Conservation (phyloP, 2,797 vertebrate genomes). For the Enteromius treurensis region DNA sequence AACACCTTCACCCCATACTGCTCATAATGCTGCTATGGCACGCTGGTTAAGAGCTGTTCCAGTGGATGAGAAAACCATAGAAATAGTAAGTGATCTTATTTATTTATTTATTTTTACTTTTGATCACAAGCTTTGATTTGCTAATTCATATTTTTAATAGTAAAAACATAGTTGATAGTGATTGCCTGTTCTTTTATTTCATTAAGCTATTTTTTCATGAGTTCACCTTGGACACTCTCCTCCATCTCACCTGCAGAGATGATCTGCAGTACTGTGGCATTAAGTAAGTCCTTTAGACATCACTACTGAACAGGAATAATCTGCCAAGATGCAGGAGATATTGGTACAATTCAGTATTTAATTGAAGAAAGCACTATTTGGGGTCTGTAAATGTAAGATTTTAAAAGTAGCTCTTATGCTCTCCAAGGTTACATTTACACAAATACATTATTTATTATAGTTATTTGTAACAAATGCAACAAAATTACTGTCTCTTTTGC, state of each 20-base stretch:
- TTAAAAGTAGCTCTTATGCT: not conserved
- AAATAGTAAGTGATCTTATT: slow-evolving; percentile 72
- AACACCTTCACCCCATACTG: slow-evolving; percentile 8
- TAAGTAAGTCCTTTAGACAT: slow-evolving; percentile 73
- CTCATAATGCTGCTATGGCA: slow-evolving; percentile 65
- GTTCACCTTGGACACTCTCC: slow-evolving; percentile 84
- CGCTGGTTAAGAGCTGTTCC: slow-evolving; percentile 80
- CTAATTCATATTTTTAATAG: not conserved
- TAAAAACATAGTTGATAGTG: slow-evolving; percentile 2
- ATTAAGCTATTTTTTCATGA: slow-evolving; percentile 80
- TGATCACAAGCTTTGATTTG: slow-evolving; percentile 5
- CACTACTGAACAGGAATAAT: not conserved
- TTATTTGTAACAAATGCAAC: not conserved
- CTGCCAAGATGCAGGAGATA: not conserved
- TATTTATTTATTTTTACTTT: not conserved
- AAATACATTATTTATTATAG: not conserved
- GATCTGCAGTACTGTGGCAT: slow-evolving; percentile 85
- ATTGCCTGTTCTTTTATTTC: slow-evolving; percentile 31
- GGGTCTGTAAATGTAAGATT: not conserved
- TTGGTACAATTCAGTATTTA: not conserved
- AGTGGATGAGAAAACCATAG: slow-evolving; percentile 78
- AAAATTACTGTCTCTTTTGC: not conserved
- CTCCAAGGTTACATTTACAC: no score
- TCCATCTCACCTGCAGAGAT: slow-evolving; percentile 79
- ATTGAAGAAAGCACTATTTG: not conserved